phyloP scores from a whole-genome alignment of 2,113 vertebrate species.

The Desmodus rotundus region DNA sequence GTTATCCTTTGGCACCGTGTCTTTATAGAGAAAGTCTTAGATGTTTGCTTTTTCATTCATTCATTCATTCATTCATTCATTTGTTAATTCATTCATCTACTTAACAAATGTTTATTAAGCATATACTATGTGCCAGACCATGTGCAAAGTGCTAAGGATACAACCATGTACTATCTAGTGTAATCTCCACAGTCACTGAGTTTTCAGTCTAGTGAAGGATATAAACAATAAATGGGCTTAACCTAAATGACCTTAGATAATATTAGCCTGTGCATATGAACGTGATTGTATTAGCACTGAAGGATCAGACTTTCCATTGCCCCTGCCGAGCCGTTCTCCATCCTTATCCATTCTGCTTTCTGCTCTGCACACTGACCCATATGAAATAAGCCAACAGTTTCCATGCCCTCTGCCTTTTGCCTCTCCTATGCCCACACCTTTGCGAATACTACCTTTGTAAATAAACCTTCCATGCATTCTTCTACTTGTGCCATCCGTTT shows the following conservation, averaged over 20 bases:
- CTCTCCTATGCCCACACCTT: not conserved
- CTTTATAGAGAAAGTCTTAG: not conserved
- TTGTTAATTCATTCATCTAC: no score
- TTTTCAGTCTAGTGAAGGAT: not conserved
- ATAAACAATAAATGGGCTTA: not conserved
- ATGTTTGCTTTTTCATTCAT: not conserved
- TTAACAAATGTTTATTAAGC: not conserved
- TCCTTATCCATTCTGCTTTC: not conserved
- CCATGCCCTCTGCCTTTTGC: not conserved
- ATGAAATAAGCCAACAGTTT: not conserved
- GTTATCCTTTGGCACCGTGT: not conserved
- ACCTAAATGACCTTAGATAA: not conserved
- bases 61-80: not conserved
- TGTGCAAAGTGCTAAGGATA: not conserved
- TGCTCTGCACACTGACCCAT: not conserved
- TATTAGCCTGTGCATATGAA: not conserved
- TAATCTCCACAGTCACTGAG: not conserved
- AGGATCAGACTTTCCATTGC: not conserved
- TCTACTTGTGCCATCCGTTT: not conserved
- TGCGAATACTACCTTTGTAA: not conserved
- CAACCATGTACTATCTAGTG: no score
- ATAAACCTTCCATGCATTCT: not conserved
- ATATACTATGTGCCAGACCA: not conserved
- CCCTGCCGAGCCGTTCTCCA: not conserved
- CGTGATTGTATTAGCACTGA: not conserved